Conservation (phyloP, 2,888 invertebrate species). For the Idaea biselata region DNA sequence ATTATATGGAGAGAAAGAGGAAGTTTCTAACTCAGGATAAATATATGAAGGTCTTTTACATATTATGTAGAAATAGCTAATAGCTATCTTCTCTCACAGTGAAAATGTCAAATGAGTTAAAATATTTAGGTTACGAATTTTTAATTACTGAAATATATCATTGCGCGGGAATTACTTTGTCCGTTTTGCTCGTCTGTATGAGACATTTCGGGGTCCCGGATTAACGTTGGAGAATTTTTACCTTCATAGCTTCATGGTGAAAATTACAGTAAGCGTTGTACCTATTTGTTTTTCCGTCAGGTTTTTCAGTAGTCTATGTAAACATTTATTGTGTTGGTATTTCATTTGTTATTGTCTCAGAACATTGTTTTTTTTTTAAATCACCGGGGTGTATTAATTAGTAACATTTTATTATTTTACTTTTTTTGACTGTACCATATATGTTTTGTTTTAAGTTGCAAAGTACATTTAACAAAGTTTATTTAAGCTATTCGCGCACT, state of each 20-base stretch:
- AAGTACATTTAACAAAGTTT: too few species aligned
- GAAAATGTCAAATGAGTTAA: not conserved
- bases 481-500: too few species aligned
- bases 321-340: not conserved
- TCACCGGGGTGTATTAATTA: too few species aligned
- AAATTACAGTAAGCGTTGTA: not conserved
- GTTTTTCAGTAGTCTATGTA: too few species aligned
- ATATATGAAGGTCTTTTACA: too few species aligned
- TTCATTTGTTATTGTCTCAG: not conserved
- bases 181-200: not conserved
- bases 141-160: not conserved
- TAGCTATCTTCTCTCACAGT: not conserved
- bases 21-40: too few species aligned
- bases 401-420: too few species aligned
- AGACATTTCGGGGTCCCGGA: not conserved
- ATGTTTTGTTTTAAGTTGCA: too few species aligned
- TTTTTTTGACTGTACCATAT: too few species aligned
- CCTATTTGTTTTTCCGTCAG: too few species aligned
- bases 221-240: not conserved
- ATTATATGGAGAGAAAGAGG: too few species aligned
- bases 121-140: not conserved
- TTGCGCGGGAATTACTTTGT: not conserved
- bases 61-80: not conserved
- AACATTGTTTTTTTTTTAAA: too few species aligned
- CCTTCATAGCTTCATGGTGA: not conserved